A percentile compares a stretch with the other conserved stretches of the same genome.
phyloP scores from a whole-genome alignment of 2,797 vertebrate genomes.

The Sebastes itinus region DNA sequence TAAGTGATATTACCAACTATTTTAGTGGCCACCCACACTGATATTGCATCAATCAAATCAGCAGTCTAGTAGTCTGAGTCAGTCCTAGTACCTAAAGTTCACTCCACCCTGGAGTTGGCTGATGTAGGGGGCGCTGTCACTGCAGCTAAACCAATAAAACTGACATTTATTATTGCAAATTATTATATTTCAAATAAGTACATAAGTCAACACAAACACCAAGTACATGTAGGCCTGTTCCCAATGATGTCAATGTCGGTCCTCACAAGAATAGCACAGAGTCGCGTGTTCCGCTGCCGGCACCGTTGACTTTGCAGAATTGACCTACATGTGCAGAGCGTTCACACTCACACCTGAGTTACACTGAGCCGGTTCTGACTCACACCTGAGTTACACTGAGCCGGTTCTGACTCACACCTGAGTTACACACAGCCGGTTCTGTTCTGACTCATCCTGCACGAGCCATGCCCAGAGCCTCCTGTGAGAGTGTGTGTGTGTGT shows the following conservation, averaged over 20 bases:
- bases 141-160: neutral
- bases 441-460: slow-evolving; percentile 59
- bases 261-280: neutral
- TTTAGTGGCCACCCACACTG: neutral
- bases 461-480: slow-evolving; percentile 39
- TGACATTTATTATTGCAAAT: neutral
- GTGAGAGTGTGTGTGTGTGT: slow-evolving; percentile 15
- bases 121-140: neutral
- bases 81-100: neutral
- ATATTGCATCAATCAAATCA: neutral
- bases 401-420: neutral
- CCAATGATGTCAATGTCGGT: neutral
- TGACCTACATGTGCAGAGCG: slow-evolving; percentile 61
- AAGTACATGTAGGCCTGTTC: neutral
- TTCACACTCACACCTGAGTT: slow-evolving; percentile 66
- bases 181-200: neutral
- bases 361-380: slow-evolving; percentile 53
- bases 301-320: slow-evolving; percentile 57
- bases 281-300: neutral
- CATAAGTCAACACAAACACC: neutral
- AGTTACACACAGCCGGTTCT: slow-evolving; percentile 42
- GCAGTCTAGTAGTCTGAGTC: neutral
- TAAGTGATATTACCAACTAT: neutral
- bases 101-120: neutral
- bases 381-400: slow-evolving; percentile 51